Evolutionary conservation across 2,888 invertebrate genomes (phyloP).

Genomic region (Altica lythri): DNA sequence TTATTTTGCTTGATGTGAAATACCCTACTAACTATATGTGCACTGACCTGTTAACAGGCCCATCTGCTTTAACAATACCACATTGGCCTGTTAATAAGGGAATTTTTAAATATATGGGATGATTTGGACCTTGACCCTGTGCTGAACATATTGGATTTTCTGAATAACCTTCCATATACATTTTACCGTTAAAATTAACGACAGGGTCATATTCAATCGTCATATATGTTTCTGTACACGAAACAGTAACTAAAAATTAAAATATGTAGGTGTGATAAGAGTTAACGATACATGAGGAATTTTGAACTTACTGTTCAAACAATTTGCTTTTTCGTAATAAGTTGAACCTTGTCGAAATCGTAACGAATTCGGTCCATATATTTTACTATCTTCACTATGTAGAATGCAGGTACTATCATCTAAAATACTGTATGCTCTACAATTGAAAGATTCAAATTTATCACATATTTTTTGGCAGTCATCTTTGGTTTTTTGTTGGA

Average conservation of each 20-base stretch:
- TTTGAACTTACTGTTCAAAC: slow-evolving; percentile 76
- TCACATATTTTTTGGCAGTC: slow-evolving; percentile 66
- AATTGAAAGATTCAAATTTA: slow-evolving; percentile 67
- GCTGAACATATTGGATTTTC: slow-evolving; percentile 68
- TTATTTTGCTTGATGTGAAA: too few species aligned
- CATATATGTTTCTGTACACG: slow-evolving; percentile 74
- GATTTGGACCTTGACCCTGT: slow-evolving; percentile 59
- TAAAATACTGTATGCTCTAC: slow-evolving; percentile 69
- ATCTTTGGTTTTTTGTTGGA: slow-evolving; percentile 60
- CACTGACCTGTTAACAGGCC: slow-evolving; percentile 60
- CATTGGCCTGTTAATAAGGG: slow-evolving; percentile 63
- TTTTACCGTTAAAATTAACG: slow-evolving; percentile 69
- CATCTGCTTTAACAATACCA: slow-evolving; percentile 64
- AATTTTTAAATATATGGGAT: slow-evolving; percentile 62
- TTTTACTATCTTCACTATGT: slow-evolving; percentile 81
- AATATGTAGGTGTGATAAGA: neutral
- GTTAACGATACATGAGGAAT: neutral
- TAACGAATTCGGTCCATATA: slow-evolving; percentile 76
- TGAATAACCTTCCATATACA: slow-evolving; percentile 81
- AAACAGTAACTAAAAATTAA: slow-evolving; percentile 72
- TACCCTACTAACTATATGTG: neutral
- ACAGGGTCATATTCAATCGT: slow-evolving; percentile 69
- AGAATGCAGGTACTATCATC: slow-evolving; percentile 63
- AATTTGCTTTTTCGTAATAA: slow-evolving; percentile 81
- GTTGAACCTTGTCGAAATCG: slow-evolving; percentile 63